Percentiles rank a stretch among this genome's conserved stretches.
phyloP scores from a whole-genome alignment of 2,113 vertebrate genomes.

The Mastomys natalensis region DNA sequence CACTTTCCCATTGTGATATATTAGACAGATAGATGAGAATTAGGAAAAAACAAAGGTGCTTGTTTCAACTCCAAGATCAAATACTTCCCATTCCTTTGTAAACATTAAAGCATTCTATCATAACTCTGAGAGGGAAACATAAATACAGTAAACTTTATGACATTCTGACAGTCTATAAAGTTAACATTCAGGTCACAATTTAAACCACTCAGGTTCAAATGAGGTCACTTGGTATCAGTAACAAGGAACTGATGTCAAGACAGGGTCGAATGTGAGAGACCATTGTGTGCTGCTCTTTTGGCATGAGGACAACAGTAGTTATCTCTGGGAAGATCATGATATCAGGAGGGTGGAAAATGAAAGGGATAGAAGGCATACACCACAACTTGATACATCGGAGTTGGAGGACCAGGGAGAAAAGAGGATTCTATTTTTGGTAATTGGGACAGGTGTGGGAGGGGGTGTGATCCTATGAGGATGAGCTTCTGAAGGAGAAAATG shows the following conservation, averaged over 20 bases:
- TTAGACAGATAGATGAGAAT: not conserved
- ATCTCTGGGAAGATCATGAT: not conserved
- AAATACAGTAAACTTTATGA: not conserved
- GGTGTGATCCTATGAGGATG: not conserved
- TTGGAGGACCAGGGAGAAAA: not conserved
- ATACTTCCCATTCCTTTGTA: not conserved
- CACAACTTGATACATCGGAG: not conserved
- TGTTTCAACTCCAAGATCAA: not conserved
- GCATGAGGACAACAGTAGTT: not conserved
- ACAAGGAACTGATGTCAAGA: not conserved
- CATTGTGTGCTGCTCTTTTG: not conserved
- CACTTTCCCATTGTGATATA: not conserved
- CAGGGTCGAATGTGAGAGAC: not conserved
- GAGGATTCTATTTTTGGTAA: constrained; percentile 31
- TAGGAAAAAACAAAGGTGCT: not conserved
- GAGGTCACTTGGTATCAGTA: not conserved
- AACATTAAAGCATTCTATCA: not conserved
- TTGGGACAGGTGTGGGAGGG: not conserved
- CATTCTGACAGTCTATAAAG: not conserved
- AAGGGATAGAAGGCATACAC: not conserved
- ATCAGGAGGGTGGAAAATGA: constrained; percentile 13
- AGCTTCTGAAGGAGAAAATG: not conserved
- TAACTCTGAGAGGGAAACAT: constrained; percentile 20
- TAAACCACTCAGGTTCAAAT: not conserved
- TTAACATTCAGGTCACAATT: not conserved